Conservation (phyloP, 2,888 invertebrate species). For the Gerosis bhagava region DNA sequence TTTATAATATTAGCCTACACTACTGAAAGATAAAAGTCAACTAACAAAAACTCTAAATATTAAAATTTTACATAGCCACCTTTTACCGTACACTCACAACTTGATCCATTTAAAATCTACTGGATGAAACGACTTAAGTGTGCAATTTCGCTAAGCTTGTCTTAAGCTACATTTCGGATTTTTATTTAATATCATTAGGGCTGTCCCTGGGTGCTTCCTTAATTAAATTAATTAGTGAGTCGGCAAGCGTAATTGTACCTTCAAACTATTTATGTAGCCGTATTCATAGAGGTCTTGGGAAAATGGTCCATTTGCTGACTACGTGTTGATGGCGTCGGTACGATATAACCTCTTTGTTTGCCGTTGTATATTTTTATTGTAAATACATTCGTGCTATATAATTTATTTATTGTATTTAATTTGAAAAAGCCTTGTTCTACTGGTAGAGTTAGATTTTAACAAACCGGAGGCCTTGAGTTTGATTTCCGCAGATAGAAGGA, state of each 20-base stretch:
- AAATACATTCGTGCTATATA: too few species aligned
- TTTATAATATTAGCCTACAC: too few species aligned
- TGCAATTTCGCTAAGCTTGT: slow-evolving; percentile 13
- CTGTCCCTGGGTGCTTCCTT: slow-evolving; percentile 17
- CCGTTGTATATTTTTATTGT: too few species aligned
- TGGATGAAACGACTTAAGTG: slow-evolving; percentile 13
- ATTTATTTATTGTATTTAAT: too few species aligned
- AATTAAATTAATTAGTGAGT: slow-evolving; percentile 25
- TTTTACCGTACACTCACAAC: too few species aligned
- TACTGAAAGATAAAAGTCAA: too few species aligned
- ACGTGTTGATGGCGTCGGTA: slow-evolving; percentile 5
- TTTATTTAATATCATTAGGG: slow-evolving; percentile 23
- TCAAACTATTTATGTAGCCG: slow-evolving; percentile 23
- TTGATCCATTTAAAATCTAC: background rate
- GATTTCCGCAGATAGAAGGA: too few species aligned
- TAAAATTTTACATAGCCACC: too few species aligned
- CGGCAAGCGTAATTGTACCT: slow-evolving; percentile 9
- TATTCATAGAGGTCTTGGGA: slow-evolving; percentile 10
- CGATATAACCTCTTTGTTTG: slow-evolving; percentile 6
- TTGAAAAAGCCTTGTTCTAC: too few species aligned
- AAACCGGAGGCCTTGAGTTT: too few species aligned
- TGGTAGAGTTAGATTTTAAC: too few species aligned
- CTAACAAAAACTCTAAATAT: too few species aligned
- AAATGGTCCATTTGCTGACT: slow-evolving; percentile 7
- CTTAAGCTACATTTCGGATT: slow-evolving; percentile 5